A percentile compares a stretch with the other conserved stretches of the same genome.
phyloP scores from a whole-genome alignment of 1,140 invertebrate genomes.

The Penaeus japonicus region DNA sequence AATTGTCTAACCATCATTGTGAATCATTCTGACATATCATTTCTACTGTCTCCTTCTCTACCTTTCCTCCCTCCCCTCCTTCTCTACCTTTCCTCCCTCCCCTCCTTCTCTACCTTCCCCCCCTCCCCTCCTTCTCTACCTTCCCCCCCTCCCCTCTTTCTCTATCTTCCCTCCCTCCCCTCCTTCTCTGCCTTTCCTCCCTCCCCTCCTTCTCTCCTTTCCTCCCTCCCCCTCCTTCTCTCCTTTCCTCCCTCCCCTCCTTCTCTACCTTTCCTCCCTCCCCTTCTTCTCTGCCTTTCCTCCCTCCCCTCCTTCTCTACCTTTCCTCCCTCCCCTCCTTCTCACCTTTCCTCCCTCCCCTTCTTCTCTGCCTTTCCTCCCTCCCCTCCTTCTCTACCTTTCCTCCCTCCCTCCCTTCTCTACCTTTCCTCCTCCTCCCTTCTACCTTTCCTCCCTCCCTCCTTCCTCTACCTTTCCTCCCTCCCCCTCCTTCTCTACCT shows the following conservation, averaged over 20 bases:
- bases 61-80: background rate
- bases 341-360: constrained; percentile 3
- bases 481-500: background rate
- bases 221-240: constrained; percentile 33
- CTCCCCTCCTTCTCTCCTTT: background rate
- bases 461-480: background rate
- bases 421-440: background rate
- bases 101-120: no score
- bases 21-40: no score
- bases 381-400: background rate
- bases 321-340: no score
- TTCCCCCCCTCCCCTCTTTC: constrained; percentile 42
- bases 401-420: background rate
- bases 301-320: background rate
- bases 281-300: background rate
- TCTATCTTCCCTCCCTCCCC: constrained; percentile 3
- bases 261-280: constrained; percentile 3
- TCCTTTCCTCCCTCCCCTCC: constrained; percentile 15
- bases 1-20: no score
- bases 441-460: background rate
- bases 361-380: background rate
- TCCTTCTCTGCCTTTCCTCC: constrained; percentile 28
- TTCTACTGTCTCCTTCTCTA: background rate
- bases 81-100: no score
- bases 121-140: no score